These are phyloP conservation scores for Alouatta palliata DNA, from an alignment of 2,113 vertebrate species.

Conservation along the genomic window DNA sequence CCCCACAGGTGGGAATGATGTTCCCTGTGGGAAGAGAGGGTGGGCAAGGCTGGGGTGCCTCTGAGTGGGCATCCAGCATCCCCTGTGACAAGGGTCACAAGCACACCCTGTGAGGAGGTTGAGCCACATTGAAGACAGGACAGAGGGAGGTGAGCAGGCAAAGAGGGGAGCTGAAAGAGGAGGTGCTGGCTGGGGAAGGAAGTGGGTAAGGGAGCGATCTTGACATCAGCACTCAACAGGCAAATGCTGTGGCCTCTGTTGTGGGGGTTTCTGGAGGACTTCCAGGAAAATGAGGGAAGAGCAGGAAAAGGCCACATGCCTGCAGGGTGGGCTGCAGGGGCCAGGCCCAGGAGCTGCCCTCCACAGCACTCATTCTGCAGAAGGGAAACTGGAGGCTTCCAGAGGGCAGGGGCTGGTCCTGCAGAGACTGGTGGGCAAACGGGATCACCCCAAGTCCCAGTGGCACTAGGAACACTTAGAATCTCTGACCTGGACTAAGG, in stretches of 20 bases:
- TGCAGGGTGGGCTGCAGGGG: neutral
- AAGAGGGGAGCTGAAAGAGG: neutral
- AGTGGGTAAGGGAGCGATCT: conserved; percentile 34
- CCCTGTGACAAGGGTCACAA: too few relatives aligned
- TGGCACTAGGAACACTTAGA: neutral
- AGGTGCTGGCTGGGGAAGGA: neutral
- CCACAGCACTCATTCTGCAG: neutral
- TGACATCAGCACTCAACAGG: neutral
- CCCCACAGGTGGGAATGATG: neutral
- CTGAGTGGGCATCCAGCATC: neutral
- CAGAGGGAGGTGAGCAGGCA: neutral
- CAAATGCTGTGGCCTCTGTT: neutral
- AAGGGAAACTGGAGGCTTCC: neutral
- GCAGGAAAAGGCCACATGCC: neutral
- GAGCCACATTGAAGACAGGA: neutral
- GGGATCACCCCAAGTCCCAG: neutral
- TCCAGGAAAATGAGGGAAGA: neutral
- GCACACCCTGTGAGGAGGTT: neutral
- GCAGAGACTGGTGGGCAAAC: neutral
- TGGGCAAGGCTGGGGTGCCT: neutral
- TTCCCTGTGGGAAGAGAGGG: neutral
- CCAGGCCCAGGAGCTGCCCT: neutral
- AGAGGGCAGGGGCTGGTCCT: neutral
- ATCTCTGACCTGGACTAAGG: neutral
- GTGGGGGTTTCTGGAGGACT: neutral